A percentile compares a stretch with the other conserved stretches of the same genome.
These are phyloP conservation scores for Drosophila saltans DNA, from an alignment of 1,140 invertebrate species.

Conservation along the genomic window DNA sequence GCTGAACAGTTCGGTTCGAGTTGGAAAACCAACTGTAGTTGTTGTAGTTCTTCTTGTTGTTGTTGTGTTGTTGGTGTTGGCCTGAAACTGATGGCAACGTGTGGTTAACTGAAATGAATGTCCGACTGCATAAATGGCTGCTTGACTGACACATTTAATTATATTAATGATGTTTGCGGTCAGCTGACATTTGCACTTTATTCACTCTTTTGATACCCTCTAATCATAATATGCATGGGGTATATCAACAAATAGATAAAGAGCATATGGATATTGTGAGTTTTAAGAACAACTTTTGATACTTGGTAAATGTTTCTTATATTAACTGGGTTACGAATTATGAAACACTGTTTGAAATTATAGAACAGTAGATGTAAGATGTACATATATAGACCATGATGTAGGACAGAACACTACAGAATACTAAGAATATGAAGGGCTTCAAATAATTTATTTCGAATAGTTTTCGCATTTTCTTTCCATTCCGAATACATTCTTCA, in stretches of 20 bases:
- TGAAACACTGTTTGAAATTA: too few relatives aligned
- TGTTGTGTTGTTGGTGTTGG: constrained; percentile 41
- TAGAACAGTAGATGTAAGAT: too few relatives aligned
- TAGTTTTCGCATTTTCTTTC: too few relatives aligned
- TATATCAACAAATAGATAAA: neutral
- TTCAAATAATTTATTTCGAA: too few relatives aligned
- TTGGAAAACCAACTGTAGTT: constrained; percentile 18
- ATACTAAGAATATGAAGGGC: too few relatives aligned
- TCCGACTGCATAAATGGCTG: constrained; percentile 77
- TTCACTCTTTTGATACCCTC: constrained; percentile 53
- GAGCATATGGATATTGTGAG: too few relatives aligned
- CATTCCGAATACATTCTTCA: too few relatives aligned
- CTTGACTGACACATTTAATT: constrained; percentile 82
- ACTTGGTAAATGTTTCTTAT: too few relatives aligned
- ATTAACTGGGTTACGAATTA: too few relatives aligned
- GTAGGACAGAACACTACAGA: too few relatives aligned
- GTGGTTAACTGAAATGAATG: constrained; percentile 76
- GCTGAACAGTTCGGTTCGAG: neutral
- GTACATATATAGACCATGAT: too few relatives aligned
- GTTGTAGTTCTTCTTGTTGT: constrained; percentile 18
- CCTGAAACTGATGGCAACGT: constrained; percentile 36
- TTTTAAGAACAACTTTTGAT: too few relatives aligned
- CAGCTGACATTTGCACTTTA: constrained; percentile 83
- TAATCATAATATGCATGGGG: neutral
- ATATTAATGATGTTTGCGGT: constrained; percentile 83